These are phyloP conservation scores for Zoroaster sp. DNA, from an alignment of 53 echinoderm and acorn worm species.

Conservation along the genomic window DNA sequence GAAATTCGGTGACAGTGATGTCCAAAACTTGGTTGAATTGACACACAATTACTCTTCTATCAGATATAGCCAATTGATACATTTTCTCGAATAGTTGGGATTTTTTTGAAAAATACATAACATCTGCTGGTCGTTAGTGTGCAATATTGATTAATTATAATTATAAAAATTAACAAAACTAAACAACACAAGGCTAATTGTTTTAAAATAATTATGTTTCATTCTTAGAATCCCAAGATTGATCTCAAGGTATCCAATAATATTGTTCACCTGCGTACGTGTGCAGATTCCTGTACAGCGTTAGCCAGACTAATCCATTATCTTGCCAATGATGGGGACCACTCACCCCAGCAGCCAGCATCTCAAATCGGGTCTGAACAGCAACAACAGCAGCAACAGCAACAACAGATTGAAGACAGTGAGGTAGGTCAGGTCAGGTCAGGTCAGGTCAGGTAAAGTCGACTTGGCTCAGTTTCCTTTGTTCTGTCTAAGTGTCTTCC, in stretches of 20 bases:
- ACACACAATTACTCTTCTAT: too few species aligned
- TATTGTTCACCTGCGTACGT: conserved; percentile 83
- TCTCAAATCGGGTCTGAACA: not conserved
- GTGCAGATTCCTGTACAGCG: conserved; percentile 93
- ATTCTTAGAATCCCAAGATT: conserved; percentile 79
- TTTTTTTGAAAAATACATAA: too few species aligned
- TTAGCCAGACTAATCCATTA: conserved; percentile 80
- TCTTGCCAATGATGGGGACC: conserved; percentile 91
- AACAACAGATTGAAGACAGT: not conserved
- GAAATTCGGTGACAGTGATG: too few species aligned
- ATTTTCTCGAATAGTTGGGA: too few species aligned
- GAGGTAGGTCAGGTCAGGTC: not conserved
- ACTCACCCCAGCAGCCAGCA: conserved; percentile 10
- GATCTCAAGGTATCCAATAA: conserved; percentile 88
- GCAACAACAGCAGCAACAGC: conserved; percentile 3
- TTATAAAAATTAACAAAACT: too few species aligned
- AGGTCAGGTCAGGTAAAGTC: not conserved
- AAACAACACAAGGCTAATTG: not conserved
- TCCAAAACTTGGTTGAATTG: too few species aligned
- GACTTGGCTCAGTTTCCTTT: too few species aligned
- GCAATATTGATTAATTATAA: too few species aligned
- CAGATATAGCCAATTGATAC: too few species aligned
- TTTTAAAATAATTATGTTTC: not conserved
- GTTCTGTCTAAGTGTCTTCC: too few species aligned
- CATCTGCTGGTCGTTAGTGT: too few species aligned